A percentile compares a stretch with the other conserved stretches of the same genome.
phyloP scores from a whole-genome alignment of 2,113 vertebrate species.

The Holacanthus passer region DNA sequence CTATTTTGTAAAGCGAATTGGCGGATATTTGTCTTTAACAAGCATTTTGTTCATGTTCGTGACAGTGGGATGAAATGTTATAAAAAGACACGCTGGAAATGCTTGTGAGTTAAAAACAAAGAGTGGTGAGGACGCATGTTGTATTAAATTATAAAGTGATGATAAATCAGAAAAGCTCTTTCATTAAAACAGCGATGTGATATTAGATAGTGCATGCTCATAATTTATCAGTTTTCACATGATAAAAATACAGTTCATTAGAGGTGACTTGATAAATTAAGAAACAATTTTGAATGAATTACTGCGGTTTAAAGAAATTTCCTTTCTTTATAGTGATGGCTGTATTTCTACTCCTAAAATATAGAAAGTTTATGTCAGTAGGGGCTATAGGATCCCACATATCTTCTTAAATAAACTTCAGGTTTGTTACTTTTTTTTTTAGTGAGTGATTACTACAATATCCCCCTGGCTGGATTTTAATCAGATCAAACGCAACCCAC shows the following conservation, averaged over 20 bases:
- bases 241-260: not conserved
- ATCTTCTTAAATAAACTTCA: slow-evolving; percentile 19
- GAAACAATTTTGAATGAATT: not conserved
- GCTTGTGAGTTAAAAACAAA: slow-evolving; percentile 1
- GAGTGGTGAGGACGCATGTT: not conserved
- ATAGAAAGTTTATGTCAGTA: not conserved
- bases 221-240: slow-evolving; percentile 17
- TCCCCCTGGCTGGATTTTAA: slow-evolving; percentile 49
- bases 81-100: slow-evolving; percentile 4
- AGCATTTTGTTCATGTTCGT: slow-evolving; percentile 13
- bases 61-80: not conserved
- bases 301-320: not conserved
- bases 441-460: slow-evolving; percentile 50
- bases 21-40: slow-evolving; percentile 10
- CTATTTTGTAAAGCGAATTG: not conserved
- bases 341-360: not conserved
- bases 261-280: not conserved
- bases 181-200: slow-evolving; percentile 5
- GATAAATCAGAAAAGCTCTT: slow-evolving; percentile 2
- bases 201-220: not conserved
- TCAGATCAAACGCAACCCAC: slow-evolving; percentile 61
- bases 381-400: not conserved
- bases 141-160: slow-evolving; percentile 11
- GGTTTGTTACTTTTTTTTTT: slow-evolving; percentile 28
- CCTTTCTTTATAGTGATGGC: not conserved